Evolutionary conservation across 1,140 invertebrate species (phyloP).

Genomic region (Anastatus disparis): DNA sequence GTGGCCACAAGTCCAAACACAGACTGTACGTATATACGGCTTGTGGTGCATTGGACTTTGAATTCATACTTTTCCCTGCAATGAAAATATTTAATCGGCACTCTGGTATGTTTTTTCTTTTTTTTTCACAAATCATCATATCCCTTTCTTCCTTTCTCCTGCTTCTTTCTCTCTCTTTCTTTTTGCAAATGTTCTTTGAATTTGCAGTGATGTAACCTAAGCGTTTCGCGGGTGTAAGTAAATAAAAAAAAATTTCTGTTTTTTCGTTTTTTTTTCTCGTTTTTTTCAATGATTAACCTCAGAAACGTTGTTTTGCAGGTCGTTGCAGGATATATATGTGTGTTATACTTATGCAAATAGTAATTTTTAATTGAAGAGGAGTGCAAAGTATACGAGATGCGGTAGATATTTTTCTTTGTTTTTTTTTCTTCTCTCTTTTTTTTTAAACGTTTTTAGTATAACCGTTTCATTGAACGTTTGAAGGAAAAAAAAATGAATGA

Average conservation of each 20-base stretch:
- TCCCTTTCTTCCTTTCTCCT: neutral
- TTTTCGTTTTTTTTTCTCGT: too few relatives aligned
- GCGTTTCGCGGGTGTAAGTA: neutral
- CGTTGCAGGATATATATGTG: too few relatives aligned
- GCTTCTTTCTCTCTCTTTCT: too few relatives aligned
- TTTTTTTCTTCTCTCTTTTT: too few relatives aligned
- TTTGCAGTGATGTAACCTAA: slow-evolving; percentile 13
- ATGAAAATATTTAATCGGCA: slow-evolving; percentile 42
- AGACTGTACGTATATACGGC: too few relatives aligned
- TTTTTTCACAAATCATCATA: slow-evolving; percentile 30
- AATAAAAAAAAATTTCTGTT: too few relatives aligned
- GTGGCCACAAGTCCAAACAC: slow-evolving; percentile 34
- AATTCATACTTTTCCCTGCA: slow-evolving; percentile 27
- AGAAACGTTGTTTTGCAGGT: neutral
- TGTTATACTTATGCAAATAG: slow-evolving; percentile 19
- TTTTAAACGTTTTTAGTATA: too few relatives aligned
- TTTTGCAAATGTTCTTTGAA: slow-evolving; percentile 17
- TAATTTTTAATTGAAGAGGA: neutral
- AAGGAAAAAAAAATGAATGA: too few relatives aligned
- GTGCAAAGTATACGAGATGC: neutral
- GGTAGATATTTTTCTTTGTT: slow-evolving; percentile 6
- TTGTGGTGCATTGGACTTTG: slow-evolving; percentile 27
- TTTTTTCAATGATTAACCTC: too few relatives aligned
- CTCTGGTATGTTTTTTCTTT: too few relatives aligned
- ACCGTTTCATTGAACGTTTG: too few relatives aligned